phyloP scores from a whole-genome alignment of 2,888 invertebrate genomes.

The Uloborus plumipes region DNA sequence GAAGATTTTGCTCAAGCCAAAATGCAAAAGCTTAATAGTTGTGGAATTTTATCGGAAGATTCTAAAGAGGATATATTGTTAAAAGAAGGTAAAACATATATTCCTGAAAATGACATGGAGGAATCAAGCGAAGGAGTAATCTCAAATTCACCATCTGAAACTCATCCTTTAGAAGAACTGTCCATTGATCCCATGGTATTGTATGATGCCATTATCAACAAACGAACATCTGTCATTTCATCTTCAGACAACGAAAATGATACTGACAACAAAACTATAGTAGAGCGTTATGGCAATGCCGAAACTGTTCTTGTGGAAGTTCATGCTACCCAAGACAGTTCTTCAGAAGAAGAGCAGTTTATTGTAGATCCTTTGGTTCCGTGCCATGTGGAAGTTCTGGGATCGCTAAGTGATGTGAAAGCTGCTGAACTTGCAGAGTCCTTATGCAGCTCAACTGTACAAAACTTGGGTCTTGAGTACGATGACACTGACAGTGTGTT shows the following conservation, averaged over 20 bases:
- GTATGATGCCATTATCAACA: constrained; percentile 43
- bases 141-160: not conserved
- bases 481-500: too few relatives aligned
- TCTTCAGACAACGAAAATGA: constrained; percentile 44
- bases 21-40: constrained; percentile 51
- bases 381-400: too few relatives aligned
- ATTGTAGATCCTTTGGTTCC: too few relatives aligned
- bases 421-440: too few relatives aligned
- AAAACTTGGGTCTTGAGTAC: too few relatives aligned
- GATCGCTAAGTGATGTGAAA: too few relatives aligned
- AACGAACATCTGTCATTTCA: constrained; percentile 35
- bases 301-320: constrained; percentile 67
- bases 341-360: constrained; percentile 61
- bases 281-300: constrained; percentile 67
- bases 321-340: constrained; percentile 67
- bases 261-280: constrained; percentile 50
- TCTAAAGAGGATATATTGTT: not conserved
- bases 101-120: not conserved
- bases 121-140: not conserved
- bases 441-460: too few relatives aligned
- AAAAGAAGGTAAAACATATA: not conserved
- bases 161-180: constrained; percentile 23
- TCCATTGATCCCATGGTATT: constrained; percentile 48
- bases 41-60: not conserved
- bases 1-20: constrained; percentile 56